phyloP scores from a whole-genome alignment of 2,113 vertebrate species.

The Pao palembangensis region DNA sequence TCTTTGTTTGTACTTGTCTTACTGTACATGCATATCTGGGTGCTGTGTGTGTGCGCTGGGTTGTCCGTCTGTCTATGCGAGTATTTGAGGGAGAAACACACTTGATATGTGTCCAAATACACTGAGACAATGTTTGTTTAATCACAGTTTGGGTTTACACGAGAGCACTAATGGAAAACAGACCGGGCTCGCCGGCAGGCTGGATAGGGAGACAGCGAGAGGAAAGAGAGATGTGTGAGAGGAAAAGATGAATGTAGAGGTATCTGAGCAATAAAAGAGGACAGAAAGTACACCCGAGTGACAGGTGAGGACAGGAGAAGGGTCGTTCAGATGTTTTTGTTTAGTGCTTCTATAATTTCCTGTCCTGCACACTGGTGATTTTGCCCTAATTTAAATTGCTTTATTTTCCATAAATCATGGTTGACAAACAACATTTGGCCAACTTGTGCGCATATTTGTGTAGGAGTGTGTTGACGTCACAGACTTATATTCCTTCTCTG shows the following conservation, averaged over 20 bases:
- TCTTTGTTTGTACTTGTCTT: slow-evolving; percentile 42
- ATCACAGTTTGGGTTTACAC: slow-evolving; percentile 71
- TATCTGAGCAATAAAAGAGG: slow-evolving; percentile 10
- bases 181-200: slow-evolving; percentile 42
- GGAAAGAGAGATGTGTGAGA: background rate
- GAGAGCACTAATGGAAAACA: slow-evolving; percentile 65
- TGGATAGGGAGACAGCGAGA: slow-evolving; percentile 12
- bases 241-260: background rate
- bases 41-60: slow-evolving; percentile 13
- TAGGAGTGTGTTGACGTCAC: slow-evolving; percentile 28
- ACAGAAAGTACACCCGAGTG: background rate
- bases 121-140: slow-evolving; percentile 63
- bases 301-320: slow-evolving; percentile 2
- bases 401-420: slow-evolving; percentile 44
- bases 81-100: slow-evolving; percentile 15
- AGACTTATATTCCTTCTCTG: slow-evolving; percentile 38
- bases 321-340: background rate
- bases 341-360: background rate
- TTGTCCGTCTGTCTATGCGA: slow-evolving; percentile 22
- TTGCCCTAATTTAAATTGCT: slow-evolving; percentile 42
- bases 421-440: slow-evolving; percentile 6
- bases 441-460: slow-evolving; percentile 19
- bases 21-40: slow-evolving; percentile 17
- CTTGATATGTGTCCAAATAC: slow-evolving; percentile 41
- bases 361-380: slow-evolving; percentile 25